Evolutionary conservation across 92 coral and sea anemone genomes (phyloP).

Genomic region (Zoanthus gigantus): DNA sequence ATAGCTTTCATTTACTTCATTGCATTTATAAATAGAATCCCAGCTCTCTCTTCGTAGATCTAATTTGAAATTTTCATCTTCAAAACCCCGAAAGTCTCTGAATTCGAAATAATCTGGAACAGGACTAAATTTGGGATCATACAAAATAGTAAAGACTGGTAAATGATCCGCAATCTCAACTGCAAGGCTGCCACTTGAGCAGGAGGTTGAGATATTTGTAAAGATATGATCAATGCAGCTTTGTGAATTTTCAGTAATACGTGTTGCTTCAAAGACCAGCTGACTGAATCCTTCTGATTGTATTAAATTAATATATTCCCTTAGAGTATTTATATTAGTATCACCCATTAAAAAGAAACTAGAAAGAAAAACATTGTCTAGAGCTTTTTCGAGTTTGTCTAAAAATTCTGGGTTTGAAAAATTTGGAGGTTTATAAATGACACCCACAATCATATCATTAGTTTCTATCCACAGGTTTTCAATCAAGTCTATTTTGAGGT

Average conservation of each 20-base stretch:
- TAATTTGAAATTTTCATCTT: conserved; percentile 16
- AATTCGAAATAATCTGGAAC: conserved; percentile 48
- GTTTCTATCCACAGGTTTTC: conserved; percentile 59
- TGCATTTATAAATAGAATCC: conserved; percentile 43
- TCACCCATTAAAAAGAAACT: conserved; percentile 42
- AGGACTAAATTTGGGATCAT: conserved; percentile 34
- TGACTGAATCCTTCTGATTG: conserved; percentile 61
- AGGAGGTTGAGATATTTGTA: conserved; percentile 32
- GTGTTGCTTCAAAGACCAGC: conserved; percentile 43
- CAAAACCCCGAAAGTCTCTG: conserved; percentile 34
- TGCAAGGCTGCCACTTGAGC: conserved; percentile 59
- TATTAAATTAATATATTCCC: conserved; percentile 46
- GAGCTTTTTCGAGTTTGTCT: conserved; percentile 40
- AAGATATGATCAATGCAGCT: conserved; percentile 50
- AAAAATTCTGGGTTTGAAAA: conserved; percentile 52
- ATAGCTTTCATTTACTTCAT: conserved; percentile 42
- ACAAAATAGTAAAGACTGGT: conserved; percentile 41
- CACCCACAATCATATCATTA: conserved; percentile 46
- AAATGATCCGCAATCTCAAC: conserved; percentile 53
- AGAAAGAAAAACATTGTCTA: conserved; percentile 43
- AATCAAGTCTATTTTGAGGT: conserved; percentile 44
- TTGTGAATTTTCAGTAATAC: conserved; percentile 49
- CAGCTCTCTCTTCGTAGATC: conserved; percentile 53
- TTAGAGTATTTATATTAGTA: conserved; percentile 26
- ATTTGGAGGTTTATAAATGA: conserved; percentile 44